These are phyloP conservation scores for Benitochromis conjunctus DNA, from an alignment of 2,113 vertebrate genomes.

Conservation along the genomic window DNA sequence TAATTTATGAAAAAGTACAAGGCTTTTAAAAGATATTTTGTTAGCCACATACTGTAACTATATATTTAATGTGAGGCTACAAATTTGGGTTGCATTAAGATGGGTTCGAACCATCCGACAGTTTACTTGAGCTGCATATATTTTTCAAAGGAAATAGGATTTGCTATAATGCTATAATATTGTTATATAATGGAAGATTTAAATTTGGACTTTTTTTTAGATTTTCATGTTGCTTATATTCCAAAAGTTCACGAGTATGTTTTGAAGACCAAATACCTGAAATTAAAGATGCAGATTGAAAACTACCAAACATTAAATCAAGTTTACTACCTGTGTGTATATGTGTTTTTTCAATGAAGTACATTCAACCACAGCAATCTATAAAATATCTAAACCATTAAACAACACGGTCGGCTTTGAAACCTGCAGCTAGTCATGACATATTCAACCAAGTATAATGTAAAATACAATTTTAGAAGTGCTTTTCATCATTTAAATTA, in stretches of 20 bases:
- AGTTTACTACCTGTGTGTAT: conserved; percentile 27
- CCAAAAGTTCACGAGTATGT: not conserved
- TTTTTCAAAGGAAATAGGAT: conserved; percentile 8
- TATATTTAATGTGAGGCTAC: conserved; percentile 64
- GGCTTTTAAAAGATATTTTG: conserved; percentile 60
- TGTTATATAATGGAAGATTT: conserved; percentile 21
- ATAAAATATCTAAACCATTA: not conserved
- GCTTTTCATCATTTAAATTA: not conserved
- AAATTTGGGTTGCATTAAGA: conserved; percentile 31
- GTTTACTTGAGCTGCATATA: conserved; percentile 60
- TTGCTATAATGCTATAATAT: not conserved
- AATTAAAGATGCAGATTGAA: conserved; percentile 34
- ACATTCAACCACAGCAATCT: not conserved
- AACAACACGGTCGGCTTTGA: accelerated
- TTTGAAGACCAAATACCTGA: conserved; percentile 54
- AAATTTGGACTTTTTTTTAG: conserved; percentile 30
- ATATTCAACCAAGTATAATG: not conserved
- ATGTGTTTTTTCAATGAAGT: not conserved
- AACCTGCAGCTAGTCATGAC: accelerated
- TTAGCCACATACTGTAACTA: conserved; percentile 64
- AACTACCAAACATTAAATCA: conserved; percentile 48
- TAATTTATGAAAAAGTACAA: conserved; percentile 69
- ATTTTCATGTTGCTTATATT: conserved; percentile 27
- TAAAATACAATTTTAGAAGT: not conserved
- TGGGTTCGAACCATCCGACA: conserved; percentile 39